Base-by-base conservation (phyloP, 2,888 invertebrate genomes). In the Melieria picta region DNA sequence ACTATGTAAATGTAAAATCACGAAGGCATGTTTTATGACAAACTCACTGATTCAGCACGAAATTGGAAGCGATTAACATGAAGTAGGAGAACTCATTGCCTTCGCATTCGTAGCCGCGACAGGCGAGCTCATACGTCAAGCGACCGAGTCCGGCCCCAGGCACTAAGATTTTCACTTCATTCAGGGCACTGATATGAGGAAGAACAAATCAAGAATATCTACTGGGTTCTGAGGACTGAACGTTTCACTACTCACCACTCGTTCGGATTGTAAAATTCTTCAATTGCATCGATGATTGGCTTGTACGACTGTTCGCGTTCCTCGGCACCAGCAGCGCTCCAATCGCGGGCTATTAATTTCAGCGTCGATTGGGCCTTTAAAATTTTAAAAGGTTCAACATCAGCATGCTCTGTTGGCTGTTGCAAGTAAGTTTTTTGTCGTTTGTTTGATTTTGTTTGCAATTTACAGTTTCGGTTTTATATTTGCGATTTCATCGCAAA, bases 31-130 rank as follows among this genome's bases (percentile, higher is more conserved):
- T 30, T 30, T 30, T 30, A 30, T 43, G 30, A 4, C 60, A 64
- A 47, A 76, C 85, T 81, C 67, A 91, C 91, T 93, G 91, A 88
- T 99, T 99, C 60, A 99, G 89, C 71, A 99, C 93, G 86, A 97
- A 99, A 88, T 97, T 96, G 60, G 98, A 97, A 0, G 97, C 95
- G 79, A 99, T 94, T 64, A 99, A 88, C 99, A 99, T 99, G 86
- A 97, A 98, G 55, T 98, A 90, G 46, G 97, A 97, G 88, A 97
- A 98, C 88, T 99, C 99, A 85, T 99, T 99, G 76, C 98, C 99
- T 87, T 98, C 96, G 80, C 98, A 98, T 9, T 90, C 90, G 88
- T 93, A 99, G 1, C 98, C 98, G 16, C 92, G 89, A 71, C 91
- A 90, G 0, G 98, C 97, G 47, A 99, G 91, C 89, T 99, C 99